Evolutionary conservation across 2,113 vertebrate species (phyloP), one percentile per base, ranked within the genome.

Genomic region (Hypanus sabinus): DNA sequence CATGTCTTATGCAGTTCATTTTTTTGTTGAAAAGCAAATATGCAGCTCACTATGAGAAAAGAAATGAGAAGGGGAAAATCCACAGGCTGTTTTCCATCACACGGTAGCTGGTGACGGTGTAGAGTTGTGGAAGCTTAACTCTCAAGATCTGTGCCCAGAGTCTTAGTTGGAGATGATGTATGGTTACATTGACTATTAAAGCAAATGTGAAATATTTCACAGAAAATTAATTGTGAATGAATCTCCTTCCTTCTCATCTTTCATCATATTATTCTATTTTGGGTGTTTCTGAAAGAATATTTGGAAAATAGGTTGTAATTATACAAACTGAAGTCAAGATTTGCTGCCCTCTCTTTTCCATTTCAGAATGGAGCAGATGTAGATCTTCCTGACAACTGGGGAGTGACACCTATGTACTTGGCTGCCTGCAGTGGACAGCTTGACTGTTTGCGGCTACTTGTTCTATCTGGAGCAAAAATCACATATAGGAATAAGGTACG

Each of bases 391-490:
- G 95, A 95, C 75, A 95, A 95, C 87, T 96, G 95, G 95, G 95
- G 95, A 14, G 95, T 96, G 75, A 95, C 95, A 4, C 95, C 95
- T 0, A 95, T 96, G 95, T 95, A 96, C 94, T 75, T 95, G 94
- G 95, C 95, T 22, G 95, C 95, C 1, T 96, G 95, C 94, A 96
- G 95, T 20, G 95, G 95, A n/a, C 95, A 96, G 65, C 91, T 95
- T 2, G 95, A 95, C 30, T 95, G 95, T 75, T 95, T 95, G 68
- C 95, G 94, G 27, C 94, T 96, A 57, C 94, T 96, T 60, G 95
- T 96, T 18, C 94, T 95, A 38, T 95, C 95, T 0, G 95, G 95
- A 5, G 95, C 95, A 87, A 94, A 94, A 55, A 95, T 95, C 88
- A 95, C 94, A 71, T 96, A 95, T 85, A 95, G 94, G 83, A 96